A percentile compares a stretch with the other conserved stretches of the same genome.
phyloP scores from a whole-genome alignment of 2,797 vertebrate genomes.

The Aselliscus stoliczkanus region DNA sequence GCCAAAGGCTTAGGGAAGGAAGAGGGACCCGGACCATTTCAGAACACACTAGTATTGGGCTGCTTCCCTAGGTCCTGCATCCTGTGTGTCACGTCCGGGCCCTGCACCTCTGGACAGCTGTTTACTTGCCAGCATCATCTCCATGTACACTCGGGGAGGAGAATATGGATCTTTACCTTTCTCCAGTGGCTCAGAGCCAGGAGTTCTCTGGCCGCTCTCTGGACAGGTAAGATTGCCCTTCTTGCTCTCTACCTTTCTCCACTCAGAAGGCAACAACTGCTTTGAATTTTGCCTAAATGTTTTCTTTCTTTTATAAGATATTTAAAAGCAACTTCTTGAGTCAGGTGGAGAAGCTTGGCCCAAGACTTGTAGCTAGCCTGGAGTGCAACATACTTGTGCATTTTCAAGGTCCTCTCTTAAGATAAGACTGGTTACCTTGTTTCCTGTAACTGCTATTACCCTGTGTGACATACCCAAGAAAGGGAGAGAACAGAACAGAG shows the following conservation, averaged over 20 bases:
- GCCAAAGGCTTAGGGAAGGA: neutral
- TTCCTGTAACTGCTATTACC: neutral
- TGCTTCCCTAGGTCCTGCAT: conserved; percentile 89
- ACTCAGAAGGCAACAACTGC: neutral
- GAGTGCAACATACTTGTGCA: neutral
- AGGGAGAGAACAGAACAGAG: conserved; percentile 13
- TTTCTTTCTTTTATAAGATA: neutral
- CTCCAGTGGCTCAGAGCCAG: conserved; percentile 87
- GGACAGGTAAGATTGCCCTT: conserved; percentile 86
- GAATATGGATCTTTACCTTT: conserved; percentile 94
- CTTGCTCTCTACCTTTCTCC: neutral
- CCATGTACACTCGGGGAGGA: conserved; percentile 95
- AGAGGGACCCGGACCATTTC: neutral
- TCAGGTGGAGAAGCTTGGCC: conserved; percentile 12
- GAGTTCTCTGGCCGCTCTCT: conserved; percentile 92
- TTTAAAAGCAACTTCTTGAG: conserved; percentile 41
- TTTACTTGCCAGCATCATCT: conserved; percentile 96
- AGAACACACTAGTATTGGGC: neutral
- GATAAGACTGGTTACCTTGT: conserved; percentile 33
- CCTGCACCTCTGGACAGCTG: conserved; percentile 95
- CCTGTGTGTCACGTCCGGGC: conserved; percentile 98
- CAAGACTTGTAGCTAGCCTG: neutral
- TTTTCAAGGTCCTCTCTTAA: conserved; percentile 50
- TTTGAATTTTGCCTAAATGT: conserved; percentile 9
- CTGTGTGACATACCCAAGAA: neutral